Percentiles rank a stretch among this genome's conserved stretches.
Evolutionary conservation across 2,113 vertebrate species (phyloP).

Genomic region (Psittacula cyanocephala): DNA sequence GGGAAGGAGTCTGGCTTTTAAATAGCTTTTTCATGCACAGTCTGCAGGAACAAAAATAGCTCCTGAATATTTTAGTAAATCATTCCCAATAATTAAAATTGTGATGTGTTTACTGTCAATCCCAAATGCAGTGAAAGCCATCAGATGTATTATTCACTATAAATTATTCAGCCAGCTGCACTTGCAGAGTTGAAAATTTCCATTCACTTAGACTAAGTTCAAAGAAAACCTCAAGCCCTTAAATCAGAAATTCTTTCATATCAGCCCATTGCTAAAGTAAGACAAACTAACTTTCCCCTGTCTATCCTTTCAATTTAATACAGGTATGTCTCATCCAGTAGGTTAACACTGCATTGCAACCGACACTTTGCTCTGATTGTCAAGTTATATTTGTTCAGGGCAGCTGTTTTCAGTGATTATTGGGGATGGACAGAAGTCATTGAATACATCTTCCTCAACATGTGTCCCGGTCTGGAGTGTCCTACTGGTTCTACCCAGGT

Average conservation of each 20-base stretch:
- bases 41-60: conserved; percentile 51
- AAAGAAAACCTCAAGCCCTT: not conserved
- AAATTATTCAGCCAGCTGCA: conserved; percentile 58
- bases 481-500: not conserved
- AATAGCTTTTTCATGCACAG: conserved; percentile 18
- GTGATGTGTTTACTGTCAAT: conserved; percentile 61
- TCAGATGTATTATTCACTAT: conserved; percentile 36
- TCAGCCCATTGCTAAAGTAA: not conserved
- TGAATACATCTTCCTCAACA: not conserved
- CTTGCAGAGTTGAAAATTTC: conserved; percentile 43
- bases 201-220: not conserved
- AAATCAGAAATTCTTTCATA: not conserved
- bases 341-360: not conserved
- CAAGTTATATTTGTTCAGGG: not conserved
- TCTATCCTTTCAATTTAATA: not conserved
- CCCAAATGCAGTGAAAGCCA: conserved; percentile 27
- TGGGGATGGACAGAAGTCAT: not conserved
- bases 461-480: not conserved
- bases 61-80: conserved; percentile 59
- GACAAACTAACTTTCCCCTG: not conserved
- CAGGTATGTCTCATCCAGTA: not conserved
- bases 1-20: conserved; percentile 16
- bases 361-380: not conserved
- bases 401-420: not conserved
- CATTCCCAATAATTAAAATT: conserved; percentile 60